Base-by-base conservation (phyloP, 2,797 vertebrate species). In the Poeciliopsis gracilis region DNA sequence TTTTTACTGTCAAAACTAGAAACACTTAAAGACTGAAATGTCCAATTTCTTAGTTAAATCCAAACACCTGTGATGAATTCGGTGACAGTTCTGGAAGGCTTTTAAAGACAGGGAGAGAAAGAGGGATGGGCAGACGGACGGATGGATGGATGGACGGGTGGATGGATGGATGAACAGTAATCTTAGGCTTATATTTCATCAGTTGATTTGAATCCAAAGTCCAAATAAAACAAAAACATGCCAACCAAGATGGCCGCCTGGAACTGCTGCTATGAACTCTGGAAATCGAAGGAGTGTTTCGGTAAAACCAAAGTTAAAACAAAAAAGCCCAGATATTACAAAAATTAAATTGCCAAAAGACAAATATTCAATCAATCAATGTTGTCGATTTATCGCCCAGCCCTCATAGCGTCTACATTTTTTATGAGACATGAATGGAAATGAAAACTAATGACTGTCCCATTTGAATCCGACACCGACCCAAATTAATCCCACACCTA, bases 391-490 rank as follows among this genome's bases (percentile, higher is more conserved):
- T 51, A 51, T 51, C 20, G 49, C 20, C 49, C 20, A 3, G 49
- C 20, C 20, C 20, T 51, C 20, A 23, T 25, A 51, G 20, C 6
- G 55, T 72, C 79, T 69, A 63, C 33, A 66, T 38, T 38, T 38
- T 38, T 38, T 38, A 38, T 38, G 36, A 5, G 36, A 38, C 36
- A 5, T 38, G 36, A 38, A 38, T 38, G 36, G 36, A 38, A 38
- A 38, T 38, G 36, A 38, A 38, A 3, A 30, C 30, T 30, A 30
- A 30, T 30, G 30, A 30, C 30, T 5, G 36, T 38, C 36, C 36
- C 72, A 82, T 86, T 47, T 83, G 80, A 3, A 45, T 13, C 67
- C 10, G 4, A 82, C 43, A 57, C 69, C 69, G 78, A 38, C 45
- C n/a, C 66, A 77, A 76, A 79, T 41, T 46, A 84, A 51, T 73